Conservation (phyloP, 2,113 vertebrate species). For the Dipodomys spectabilis region DNA sequence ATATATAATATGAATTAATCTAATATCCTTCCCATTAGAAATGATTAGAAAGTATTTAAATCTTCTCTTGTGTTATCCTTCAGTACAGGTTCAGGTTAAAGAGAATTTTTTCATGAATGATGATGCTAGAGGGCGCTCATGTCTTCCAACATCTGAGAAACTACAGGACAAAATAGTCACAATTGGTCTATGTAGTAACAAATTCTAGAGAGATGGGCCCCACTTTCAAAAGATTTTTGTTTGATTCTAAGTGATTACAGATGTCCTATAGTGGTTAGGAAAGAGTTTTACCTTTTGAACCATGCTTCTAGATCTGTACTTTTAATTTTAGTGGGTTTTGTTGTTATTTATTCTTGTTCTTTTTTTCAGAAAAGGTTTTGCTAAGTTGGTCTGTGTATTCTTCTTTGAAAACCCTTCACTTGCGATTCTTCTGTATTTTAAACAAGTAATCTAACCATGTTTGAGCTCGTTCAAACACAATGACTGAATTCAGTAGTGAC, state of each 20-base stretch:
- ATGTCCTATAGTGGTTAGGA: too few species aligned
- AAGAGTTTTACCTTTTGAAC: too few species aligned
- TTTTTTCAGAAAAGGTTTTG: too few species aligned
- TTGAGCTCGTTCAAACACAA: background rate
- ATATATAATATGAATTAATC: too few species aligned
- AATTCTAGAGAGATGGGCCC: background rate
- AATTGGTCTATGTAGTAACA: background rate
- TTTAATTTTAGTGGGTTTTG: too few species aligned
- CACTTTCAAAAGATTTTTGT: background rate
- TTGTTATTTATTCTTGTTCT: too few species aligned
- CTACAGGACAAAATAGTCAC: background rate
- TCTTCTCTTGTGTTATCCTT: background rate
- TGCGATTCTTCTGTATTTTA: background rate
- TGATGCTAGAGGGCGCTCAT: background rate
- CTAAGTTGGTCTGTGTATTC: background rate
- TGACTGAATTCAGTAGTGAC: background rate
- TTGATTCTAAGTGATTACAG: too few species aligned
- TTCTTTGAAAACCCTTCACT: background rate
- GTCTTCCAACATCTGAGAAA: background rate
- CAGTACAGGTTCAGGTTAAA: conserved; percentile 1
- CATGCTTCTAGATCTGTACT: too few species aligned
- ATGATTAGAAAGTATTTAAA: background rate
- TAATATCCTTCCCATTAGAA: background rate
- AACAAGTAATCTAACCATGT: background rate
- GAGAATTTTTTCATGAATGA: background rate